A percentile compares a stretch with the other conserved stretches of the same genome.
Evolutionary conservation across 2,888 invertebrate genomes (phyloP).

Genomic region (Hoplodrina ambigua): DNA sequence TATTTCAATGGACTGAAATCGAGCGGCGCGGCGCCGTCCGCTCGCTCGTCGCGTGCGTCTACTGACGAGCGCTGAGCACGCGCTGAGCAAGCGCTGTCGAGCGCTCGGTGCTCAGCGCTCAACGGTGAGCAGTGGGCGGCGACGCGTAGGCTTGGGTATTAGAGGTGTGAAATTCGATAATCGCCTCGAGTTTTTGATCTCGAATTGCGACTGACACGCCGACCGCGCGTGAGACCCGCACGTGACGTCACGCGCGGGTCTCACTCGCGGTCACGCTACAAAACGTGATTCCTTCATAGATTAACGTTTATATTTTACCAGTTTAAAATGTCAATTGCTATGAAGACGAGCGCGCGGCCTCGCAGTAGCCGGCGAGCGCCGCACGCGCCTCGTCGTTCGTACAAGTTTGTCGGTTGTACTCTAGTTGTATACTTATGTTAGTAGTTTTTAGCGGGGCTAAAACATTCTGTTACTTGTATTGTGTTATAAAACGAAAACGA

Average conservation of each 20-base stretch:
- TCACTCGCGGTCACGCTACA: conserved; percentile 50
- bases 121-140: conserved; percentile 3
- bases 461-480: conserved; percentile 82
- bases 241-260: conserved; percentile 18
- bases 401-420: conserved; percentile 82
- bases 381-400: conserved; percentile 69
- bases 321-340: conserved; percentile 83
- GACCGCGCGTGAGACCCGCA: conserved; percentile 33
- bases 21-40: conserved; percentile 44
- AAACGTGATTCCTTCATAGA: conserved; percentile 83
- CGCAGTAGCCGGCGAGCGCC: conserved; percentile 4
- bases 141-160: conserved; percentile 56
- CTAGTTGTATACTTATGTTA: conserved; percentile 83
- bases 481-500: conserved; percentile 79
- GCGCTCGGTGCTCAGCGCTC: background rate
- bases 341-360: conserved; percentile 70
- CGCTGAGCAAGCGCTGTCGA: background rate
- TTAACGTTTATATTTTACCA: conserved; percentile 84
- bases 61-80: background rate
- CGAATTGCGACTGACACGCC: conserved; percentile 78
- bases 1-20: conserved; percentile 65
- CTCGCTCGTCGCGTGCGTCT: background rate
- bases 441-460: conserved; percentile 84
- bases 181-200: conserved; percentile 82
- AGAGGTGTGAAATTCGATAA: conserved; percentile 61